Base-by-base conservation (phyloP, 1,140 invertebrate genomes). In the Conopomorpha cramerella region DNA sequence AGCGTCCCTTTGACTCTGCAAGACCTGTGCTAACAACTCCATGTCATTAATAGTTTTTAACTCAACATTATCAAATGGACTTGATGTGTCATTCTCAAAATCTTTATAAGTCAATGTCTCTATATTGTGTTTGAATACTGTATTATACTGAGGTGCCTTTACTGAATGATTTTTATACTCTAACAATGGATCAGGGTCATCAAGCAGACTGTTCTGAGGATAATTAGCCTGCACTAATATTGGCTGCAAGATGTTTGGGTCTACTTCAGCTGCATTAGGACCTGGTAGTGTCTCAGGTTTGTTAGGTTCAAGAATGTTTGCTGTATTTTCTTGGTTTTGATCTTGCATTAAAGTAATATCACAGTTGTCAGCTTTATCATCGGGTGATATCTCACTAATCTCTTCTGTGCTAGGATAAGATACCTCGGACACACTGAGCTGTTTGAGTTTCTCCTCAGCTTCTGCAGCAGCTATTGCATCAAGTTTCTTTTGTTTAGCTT, bases 51-150 rank as follows among this genome's bases (percentile, higher is more conserved):
- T 90, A 23, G 90, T 92, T 72, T 94, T 93, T 16, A 95, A 60
- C 78, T 92, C 91, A 68, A 93, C 85, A 77, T 92, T 91, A 78
- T 95, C 92, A 74, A 94, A 95, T 1, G 92, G 92, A 61, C 90
- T 93, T 11, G 90, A 92, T 31, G 89, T 92, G 60, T 93, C 90
- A 60, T 89, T 86, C 71, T 94, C 91, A 78, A 95, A 95, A 58
- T 93, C 91, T 27, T 85, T 85, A 55, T 84, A 85, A 49, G 87
- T 85, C 35, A 89, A 71, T 34, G 61, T 72, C 36, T 77, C 73
- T 38, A 77, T 55, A 46, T 77, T 73, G 29, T 50, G 56, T 33
- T 45, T 41, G 15, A 36, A 13, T n/a, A 11, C 4, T n/a, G 10
- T 4, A 48, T 50, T 60, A 17, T 71, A 65, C 25, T 62, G 53